Evolutionary conservation across 1,140 invertebrate species (phyloP), one percentile per base, ranked within the genome.

Genomic region (Samia ricini): DNA sequence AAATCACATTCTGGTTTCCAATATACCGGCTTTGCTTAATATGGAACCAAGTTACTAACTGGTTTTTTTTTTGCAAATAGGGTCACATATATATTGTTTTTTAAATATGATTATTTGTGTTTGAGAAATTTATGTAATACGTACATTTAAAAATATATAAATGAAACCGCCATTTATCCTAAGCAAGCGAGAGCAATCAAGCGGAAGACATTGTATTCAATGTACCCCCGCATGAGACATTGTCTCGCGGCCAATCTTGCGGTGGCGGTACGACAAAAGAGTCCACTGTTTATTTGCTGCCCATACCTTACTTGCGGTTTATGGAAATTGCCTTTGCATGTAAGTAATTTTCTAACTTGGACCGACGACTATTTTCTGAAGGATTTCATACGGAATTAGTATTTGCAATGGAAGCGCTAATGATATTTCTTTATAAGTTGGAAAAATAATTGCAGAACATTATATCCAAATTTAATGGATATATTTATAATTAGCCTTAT

Each of bases 271-370:
- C 69, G 60, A 74, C 81, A 80, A 77, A 83, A 77, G 71, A 65
- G 66, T 71, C 56, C 72, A 69, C 68, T 76, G 75, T 81, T 79
- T 79, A 81, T 83, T 79, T 77, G 77, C 74, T 56, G 78, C 64
- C 69, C 77, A 76, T 72, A 61, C 72, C 69, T 63, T 61, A 59
- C 70, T 77, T 85, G 83, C 77, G 83, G 83, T 85, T 67, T 76
- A 67, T 61, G 70, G 67, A 73, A 76, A 85, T 83, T 83, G 77
- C 81, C 61, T 75, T 64, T 61, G 72, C 71, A 74, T 85, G 81
- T 85, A 80, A 85, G 82, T 85, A 83, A 83, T 85, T 82, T 85
- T 85, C 83, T 82, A 83, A 85, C 58, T 73, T 72, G 60, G 63
- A 69, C 74, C 67, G 59, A 64, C 72, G 73, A 75, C 77, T 73